Percentiles rank a stretch among this genome's conserved stretches.
These are phyloP conservation scores for Rhynchomys soricoides DNA, from an alignment of 2,113 vertebrate genomes.

Conservation along the genomic window DNA sequence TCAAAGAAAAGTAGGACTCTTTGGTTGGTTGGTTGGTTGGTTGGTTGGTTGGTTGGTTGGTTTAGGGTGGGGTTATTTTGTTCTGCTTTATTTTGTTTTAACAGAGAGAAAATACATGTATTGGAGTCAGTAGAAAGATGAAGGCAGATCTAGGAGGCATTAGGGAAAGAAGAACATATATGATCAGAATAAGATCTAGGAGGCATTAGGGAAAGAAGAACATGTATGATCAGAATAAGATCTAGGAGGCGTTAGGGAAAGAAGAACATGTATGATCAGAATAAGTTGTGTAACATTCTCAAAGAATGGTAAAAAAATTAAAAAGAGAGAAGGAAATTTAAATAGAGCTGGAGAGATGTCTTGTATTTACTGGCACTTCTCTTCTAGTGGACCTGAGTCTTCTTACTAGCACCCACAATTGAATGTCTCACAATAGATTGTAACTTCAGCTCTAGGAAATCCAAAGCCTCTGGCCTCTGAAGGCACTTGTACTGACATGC, in stretches of 20 bases:
- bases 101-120: neutral
- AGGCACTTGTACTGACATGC: neutral
- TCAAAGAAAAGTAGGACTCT: neutral
- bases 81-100: neutral
- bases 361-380: neutral
- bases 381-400: neutral
- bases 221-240: neutral
- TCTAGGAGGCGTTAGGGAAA: no score
- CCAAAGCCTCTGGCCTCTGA: neutral
- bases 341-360: neutral
- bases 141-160: neutral
- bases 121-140: neutral
- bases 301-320: neutral
- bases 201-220: neutral
- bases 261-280: neutral
- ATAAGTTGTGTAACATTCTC: neutral
- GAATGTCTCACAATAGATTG: neutral
- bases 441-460: neutral
- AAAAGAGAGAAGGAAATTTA: neutral
- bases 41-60: no score
- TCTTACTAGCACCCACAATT: neutral
- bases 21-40: no score
- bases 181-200: neutral
- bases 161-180: neutral
- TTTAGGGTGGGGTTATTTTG: neutral